These are phyloP conservation scores for Pachypanchax playfairii DNA, from an alignment of 2,113 vertebrate genomes.

Conservation along the genomic window DNA sequence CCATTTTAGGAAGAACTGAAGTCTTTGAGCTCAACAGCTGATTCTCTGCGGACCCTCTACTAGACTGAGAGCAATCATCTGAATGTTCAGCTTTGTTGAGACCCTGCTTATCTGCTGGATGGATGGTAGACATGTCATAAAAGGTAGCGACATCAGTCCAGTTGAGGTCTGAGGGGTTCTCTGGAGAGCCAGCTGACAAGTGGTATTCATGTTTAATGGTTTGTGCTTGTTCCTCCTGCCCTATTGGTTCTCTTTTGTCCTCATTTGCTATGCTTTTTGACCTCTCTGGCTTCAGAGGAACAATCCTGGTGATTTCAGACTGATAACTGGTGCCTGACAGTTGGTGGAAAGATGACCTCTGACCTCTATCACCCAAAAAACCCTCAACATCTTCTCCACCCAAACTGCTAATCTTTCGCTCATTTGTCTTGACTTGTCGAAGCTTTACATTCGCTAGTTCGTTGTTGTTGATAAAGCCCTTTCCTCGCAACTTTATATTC, in stretches of 20 bases:
- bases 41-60: conserved; percentile 53
- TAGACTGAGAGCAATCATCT: conserved; percentile 42
- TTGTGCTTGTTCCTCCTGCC: conserved; percentile 52
- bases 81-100: conserved; percentile 47
- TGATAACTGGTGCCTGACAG: conserved; percentile 69
- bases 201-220: conserved; percentile 73
- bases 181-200: conserved; percentile 74
- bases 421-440: conserved; percentile 72
- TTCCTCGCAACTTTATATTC: conserved; percentile 55
- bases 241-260: conserved; percentile 71
- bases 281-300: conserved; percentile 80
- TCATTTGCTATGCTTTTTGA: conserved; percentile 71
- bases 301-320: conserved; percentile 79
- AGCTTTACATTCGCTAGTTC: conserved; percentile 71
- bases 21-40: conserved; percentile 62
- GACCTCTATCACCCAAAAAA: conserved; percentile 60
- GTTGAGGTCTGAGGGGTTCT: conserved; percentile 68
- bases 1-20: conserved; percentile 68
- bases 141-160: conserved; percentile 63
- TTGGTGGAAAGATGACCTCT: conserved; percentile 65
- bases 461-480: conserved; percentile 67
- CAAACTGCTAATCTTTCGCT: conserved; percentile 68
- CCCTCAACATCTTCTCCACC: conserved; percentile 64
- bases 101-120: conserved; percentile 41
- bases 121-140: conserved; percentile 47